Evolutionary conservation across 2,797 vertebrate species (phyloP), one percentile per base, ranked within the genome.

Genomic region (Falco berigora): DNA sequence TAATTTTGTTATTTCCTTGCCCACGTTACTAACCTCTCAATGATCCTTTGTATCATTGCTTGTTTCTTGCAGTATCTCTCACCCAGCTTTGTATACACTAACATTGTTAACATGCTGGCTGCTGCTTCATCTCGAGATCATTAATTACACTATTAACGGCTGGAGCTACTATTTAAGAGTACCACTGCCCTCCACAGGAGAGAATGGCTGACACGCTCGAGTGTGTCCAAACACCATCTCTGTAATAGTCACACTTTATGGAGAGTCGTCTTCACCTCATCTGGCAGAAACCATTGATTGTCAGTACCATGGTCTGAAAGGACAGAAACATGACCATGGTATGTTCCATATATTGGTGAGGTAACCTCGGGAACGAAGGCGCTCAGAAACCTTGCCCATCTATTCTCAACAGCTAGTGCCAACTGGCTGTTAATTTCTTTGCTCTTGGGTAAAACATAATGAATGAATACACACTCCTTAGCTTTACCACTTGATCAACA

Each of bases 141-240:
- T 94, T 67, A 89, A 91, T 78, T 87, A 72, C n/a, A 49, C 34
- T 68, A 78, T 44, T 85, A 75, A 86, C 89, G 61, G 36, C 68
- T 77, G 49, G 30, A 93, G 55, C 22, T 91, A 72, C 64, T 90
- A 68, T 86, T 75, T 79, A 92, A 87, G 96, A 89, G 80, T 94
- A 96, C 64, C 92, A 89, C 95, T 96, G 92, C 94, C 94, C 88
- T 94, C 95, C 94, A 76, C 88, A 95, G 96, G 95, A 93, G 18
- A 83, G 64, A 92, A 85, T 52, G 58, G 56, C 64, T 95, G 90
- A 77, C 34, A 42, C 66, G n/a, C 46, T 56, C 36, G 40, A 61
- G 32, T 23, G 28, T 62, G 49, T 85, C 77, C 80, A 87, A 93
- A 74, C 22, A 46, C 28, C 2, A 1, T 63, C 25, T 59, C 55